phyloP scores from a whole-genome alignment of 2,113 vertebrate species.

The Sorex fumeus region DNA sequence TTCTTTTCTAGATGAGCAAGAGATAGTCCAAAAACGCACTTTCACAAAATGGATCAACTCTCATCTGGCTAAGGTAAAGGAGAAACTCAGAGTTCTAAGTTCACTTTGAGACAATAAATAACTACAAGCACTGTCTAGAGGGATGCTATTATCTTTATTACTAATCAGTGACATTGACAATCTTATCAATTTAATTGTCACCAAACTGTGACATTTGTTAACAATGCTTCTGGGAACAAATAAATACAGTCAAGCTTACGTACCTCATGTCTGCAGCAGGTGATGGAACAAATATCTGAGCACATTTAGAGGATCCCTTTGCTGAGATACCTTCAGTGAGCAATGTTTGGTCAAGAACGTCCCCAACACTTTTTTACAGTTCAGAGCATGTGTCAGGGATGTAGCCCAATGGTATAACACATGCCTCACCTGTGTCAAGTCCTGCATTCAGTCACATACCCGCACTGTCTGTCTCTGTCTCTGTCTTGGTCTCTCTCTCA shows the following conservation, averaged over 20 bases:
- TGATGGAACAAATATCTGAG: not conserved
- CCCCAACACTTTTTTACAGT: not conserved
- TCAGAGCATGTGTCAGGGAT: not conserved
- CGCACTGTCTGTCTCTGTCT: not conserved
- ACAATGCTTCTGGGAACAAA: not conserved
- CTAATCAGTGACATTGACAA: not conserved
- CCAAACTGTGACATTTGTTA: not conserved
- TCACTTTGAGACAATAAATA: not conserved
- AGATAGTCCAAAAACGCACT: conserved; percentile 98
- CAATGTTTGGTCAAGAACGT: not conserved
- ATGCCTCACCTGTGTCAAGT: too few species aligned
- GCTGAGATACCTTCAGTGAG: not conserved
- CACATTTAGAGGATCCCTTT: not conserved
- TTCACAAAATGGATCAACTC: conserved; percentile 99
- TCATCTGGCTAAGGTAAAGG: conserved; percentile 97
- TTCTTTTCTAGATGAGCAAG: conserved; percentile 95
- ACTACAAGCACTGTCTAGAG: not conserved
- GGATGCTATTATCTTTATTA: not conserved
- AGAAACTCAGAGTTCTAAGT: not conserved
- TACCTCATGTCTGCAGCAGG: too few species aligned
- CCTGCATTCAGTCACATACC: too few species aligned
- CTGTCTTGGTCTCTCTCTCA: not conserved
- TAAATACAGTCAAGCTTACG: too few species aligned
- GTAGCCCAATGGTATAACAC: not conserved
- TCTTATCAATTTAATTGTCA: not conserved